Percentiles rank a stretch among this genome's conserved stretches.
Conservation (phyloP, 2,797 vertebrate species). For the Enteromius argenteus region DNA sequence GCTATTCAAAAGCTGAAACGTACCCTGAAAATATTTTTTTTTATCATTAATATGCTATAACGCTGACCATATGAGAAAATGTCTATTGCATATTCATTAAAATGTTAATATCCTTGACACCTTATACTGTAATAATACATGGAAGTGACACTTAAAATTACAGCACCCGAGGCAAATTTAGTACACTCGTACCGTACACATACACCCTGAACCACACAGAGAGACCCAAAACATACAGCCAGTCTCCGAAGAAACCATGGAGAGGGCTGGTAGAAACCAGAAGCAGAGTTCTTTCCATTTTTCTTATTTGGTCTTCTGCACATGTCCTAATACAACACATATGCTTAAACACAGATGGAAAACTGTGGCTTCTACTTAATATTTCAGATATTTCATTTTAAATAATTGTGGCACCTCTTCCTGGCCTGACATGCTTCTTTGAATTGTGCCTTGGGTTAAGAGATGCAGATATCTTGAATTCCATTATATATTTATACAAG, state of each 20-base stretch:
- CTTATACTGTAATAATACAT: conserved; percentile 63
- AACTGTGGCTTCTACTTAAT: conserved; percentile 1
- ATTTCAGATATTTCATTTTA: neutral
- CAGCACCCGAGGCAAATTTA: conserved; percentile 43
- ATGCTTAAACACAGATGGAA: conserved; percentile 23
- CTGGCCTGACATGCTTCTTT: neutral
- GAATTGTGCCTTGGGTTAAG: neutral
- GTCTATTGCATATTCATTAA: conserved; percentile 62
- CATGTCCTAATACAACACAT: conserved; percentile 23
- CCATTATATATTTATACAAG: neutral
- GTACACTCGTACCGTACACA: conserved; percentile 35
- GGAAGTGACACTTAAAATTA: conserved; percentile 56
- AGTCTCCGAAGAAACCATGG: conserved; percentile 36
- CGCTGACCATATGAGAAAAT: conserved; percentile 58
- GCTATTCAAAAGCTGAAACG: conserved; percentile 54
- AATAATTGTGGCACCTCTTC: neutral
- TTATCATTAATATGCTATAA: conserved; percentile 57
- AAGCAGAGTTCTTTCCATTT: conserved; percentile 39
- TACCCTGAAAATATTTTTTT: conserved; percentile 51
- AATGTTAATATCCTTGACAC: conserved; percentile 60
- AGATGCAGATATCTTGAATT: neutral
- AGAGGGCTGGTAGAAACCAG: conserved; percentile 41
- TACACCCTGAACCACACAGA: conserved; percentile 53
- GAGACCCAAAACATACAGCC: conserved; percentile 57
- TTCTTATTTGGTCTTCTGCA: neutral